A percentile compares a stretch with the other conserved stretches of the same genome.
Conservation (phyloP, 2,888 invertebrate species). For the Euplexia lucipara region DNA sequence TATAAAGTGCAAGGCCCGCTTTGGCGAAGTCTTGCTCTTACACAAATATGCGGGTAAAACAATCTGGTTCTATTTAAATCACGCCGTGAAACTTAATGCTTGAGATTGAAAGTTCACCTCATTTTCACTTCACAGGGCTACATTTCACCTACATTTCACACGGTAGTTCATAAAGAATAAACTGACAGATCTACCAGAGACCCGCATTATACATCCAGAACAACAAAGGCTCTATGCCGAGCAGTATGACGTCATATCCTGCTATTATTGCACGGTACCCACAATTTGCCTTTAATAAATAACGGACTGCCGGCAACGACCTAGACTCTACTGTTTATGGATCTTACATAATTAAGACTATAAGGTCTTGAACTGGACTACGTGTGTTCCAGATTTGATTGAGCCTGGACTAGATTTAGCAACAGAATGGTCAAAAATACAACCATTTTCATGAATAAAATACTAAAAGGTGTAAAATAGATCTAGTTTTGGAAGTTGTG, state of each 20-base stretch:
- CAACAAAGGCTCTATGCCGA: constrained; percentile 48
- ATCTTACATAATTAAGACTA: constrained; percentile 53
- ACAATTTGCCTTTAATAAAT: constrained; percentile 85
- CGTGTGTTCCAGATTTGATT: constrained; percentile 30
- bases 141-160: too few relatives aligned
- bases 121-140: too few relatives aligned
- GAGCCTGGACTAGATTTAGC: background rate
- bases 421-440: background rate
- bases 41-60: too few relatives aligned
- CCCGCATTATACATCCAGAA: background rate
- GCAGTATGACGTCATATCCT: constrained; percentile 81
- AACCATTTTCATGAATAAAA: too few relatives aligned
- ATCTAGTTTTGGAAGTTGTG: too few relatives aligned
- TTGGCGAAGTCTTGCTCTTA: too few relatives aligned
- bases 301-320: constrained; percentile 62
- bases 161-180: too few relatives aligned
- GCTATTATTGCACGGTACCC: constrained; percentile 77
- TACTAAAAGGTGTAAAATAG: too few relatives aligned
- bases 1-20: too few relatives aligned
- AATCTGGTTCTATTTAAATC: too few relatives aligned
- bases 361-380: constrained; percentile 26
- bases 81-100: too few relatives aligned
- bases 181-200: constrained; percentile 34
- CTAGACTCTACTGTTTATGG: constrained; percentile 61
- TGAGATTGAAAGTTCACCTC: too few relatives aligned